Conservation (phyloP, 2,113 vertebrate species). For the Rhabdornis inornatus region DNA sequence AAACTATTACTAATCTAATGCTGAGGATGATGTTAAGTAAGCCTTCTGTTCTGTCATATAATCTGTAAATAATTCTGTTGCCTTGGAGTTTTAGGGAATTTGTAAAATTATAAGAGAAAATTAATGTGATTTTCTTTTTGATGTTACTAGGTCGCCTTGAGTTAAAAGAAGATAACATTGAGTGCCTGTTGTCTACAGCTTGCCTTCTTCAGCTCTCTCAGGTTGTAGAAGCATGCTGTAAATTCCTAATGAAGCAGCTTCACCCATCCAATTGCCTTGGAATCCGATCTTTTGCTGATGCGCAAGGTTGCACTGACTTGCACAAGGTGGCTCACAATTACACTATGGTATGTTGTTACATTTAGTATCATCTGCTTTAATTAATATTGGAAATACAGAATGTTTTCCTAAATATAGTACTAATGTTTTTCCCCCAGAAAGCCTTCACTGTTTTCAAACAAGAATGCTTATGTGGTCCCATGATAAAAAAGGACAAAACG, state of each 20-base stretch:
- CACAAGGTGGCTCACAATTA: slow-evolving; percentile 95
- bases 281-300: slow-evolving; percentile 94
- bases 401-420: not conserved
- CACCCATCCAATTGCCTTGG: slow-evolving; percentile 98
- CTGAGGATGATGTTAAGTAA: not conserved
- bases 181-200: slow-evolving; percentile 92
- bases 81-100: not conserved
- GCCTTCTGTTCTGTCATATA: not conserved
- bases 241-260: slow-evolving; percentile 96
- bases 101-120: not conserved
- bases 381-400: not conserved
- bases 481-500: not conserved
- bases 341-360: slow-evolving; percentile 87
- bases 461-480: not conserved
- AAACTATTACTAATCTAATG: not conserved
- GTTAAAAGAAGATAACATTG: slow-evolving; percentile 95
- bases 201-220: slow-evolving; percentile 94
- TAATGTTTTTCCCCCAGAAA: not conserved
- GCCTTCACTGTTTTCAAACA: not conserved
- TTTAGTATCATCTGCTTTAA: not conserved
- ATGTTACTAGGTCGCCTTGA: slow-evolving; percentile 86
- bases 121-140: slow-evolving; percentile 17
- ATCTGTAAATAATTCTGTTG: not conserved
- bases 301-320: slow-evolving; percentile 93
- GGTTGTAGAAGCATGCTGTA: slow-evolving; percentile 95